Evolutionary conservation across 2,888 invertebrate genomes (phyloP).

Genomic region (Eupithecia exiguata): DNA sequence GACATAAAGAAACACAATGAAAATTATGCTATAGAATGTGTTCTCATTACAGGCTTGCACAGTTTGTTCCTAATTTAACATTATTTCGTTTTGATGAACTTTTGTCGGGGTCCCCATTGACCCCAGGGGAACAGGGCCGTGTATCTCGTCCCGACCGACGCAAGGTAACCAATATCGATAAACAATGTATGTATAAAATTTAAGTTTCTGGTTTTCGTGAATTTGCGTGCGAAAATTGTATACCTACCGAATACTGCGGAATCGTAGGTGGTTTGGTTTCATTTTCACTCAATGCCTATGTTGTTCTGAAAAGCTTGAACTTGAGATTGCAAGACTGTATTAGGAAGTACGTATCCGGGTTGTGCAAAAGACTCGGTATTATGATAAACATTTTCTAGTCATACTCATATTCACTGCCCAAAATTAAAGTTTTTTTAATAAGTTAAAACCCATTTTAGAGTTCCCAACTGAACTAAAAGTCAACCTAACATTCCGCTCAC

Average conservation of each 20-base stretch:
- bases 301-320: not conserved
- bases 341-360: no score
- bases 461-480: not conserved
- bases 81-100: not conserved
- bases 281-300: not conserved
- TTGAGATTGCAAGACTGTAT: not conserved
- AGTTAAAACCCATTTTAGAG: not conserved
- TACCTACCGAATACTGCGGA: not conserved
- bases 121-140: not conserved
- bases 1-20: no score
- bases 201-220: slow-evolving; percentile 19
- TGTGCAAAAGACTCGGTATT: not conserved
- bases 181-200: slow-evolving; percentile 32
- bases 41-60: not conserved
- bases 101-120: not conserved
- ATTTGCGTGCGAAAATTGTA: slow-evolving; percentile 16
- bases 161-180: slow-evolving; percentile 29
- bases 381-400: not conserved
- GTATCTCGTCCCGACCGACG: not conserved
- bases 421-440: not conserved
- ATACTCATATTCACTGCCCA: not conserved
- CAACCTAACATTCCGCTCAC: not conserved
- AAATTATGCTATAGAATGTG: no score
- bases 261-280: no score
- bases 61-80: not conserved